Conservation (phyloP, 2,797 vertebrate species). For the Hephaestus fuliginosus region DNA sequence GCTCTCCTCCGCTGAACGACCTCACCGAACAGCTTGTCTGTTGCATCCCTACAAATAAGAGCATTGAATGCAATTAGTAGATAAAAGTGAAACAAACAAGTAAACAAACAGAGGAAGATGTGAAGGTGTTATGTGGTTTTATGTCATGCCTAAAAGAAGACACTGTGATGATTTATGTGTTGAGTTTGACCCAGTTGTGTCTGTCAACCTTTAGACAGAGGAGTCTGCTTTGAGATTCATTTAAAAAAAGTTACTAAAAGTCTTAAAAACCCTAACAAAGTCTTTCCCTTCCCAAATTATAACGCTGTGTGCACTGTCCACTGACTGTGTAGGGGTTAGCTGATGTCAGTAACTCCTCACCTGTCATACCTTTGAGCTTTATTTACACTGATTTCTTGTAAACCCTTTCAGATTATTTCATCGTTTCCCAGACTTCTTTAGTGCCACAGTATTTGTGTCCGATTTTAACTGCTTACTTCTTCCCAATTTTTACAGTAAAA, state of each 20-base stretch:
- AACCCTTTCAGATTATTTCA: background rate
- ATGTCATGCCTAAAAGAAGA: background rate
- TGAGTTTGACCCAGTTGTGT: background rate
- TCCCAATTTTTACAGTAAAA: background rate
- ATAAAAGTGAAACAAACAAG: background rate
- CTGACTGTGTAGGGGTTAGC: background rate
- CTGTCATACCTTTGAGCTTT: background rate
- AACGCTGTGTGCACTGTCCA: background rate
- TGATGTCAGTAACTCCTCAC: background rate
- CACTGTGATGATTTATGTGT: background rate
- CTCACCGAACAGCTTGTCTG: slow-evolving; percentile 92
- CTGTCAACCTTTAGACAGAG: background rate
- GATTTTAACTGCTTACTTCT: background rate
- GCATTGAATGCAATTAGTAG: background rate
- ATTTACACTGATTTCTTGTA: background rate
- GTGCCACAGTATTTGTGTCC: background rate
- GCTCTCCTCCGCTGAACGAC: slow-evolving; percentile 86
- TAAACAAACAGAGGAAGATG: background rate
- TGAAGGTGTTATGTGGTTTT: background rate
- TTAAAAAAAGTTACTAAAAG: background rate
- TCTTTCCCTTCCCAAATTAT: background rate
- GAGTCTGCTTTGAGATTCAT: background rate
- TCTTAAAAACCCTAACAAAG: background rate
- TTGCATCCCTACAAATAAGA: slow-evolving; percentile 87
- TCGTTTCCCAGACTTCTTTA: background rate